These are phyloP conservation scores for Myotis lucifugus DNA, from an alignment of 2,113 vertebrate species.

Conservation along the genomic window DNA sequence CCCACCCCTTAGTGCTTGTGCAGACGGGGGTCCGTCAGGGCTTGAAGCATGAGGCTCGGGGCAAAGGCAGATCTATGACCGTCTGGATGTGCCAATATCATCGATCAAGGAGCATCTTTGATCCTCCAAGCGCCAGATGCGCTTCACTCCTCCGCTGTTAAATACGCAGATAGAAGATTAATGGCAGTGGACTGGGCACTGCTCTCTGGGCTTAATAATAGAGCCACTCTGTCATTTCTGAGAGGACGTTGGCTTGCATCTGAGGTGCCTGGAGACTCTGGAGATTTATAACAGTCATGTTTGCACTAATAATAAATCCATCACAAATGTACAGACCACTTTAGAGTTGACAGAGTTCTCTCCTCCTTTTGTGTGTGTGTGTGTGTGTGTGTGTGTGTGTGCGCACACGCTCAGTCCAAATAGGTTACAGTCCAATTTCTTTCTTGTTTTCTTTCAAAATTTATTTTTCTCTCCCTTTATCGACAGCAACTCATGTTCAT, in stretches of 20 bases:
- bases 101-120: background rate
- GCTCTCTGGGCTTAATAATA: background rate
- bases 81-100: background rate
- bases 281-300: background rate
- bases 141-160: background rate
- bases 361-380: no score
- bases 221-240: background rate
- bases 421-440: background rate
- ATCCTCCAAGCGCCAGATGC: background rate
- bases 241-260: background rate
- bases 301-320: background rate
- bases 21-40: background rate
- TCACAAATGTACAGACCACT: background rate
- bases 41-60: background rate
- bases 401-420: background rate
- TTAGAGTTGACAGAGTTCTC: background rate
- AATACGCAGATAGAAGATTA: background rate
- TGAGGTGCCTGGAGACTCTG: background rate
- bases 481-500: background rate
- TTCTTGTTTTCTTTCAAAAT: background rate
- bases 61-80: background rate
- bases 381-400: no score
- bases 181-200: background rate
- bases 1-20: rapidly evolving
- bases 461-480: background rate